Evolutionary conservation across 2,113 vertebrate genomes (phyloP).

Genomic region (Puma concolor): DNA sequence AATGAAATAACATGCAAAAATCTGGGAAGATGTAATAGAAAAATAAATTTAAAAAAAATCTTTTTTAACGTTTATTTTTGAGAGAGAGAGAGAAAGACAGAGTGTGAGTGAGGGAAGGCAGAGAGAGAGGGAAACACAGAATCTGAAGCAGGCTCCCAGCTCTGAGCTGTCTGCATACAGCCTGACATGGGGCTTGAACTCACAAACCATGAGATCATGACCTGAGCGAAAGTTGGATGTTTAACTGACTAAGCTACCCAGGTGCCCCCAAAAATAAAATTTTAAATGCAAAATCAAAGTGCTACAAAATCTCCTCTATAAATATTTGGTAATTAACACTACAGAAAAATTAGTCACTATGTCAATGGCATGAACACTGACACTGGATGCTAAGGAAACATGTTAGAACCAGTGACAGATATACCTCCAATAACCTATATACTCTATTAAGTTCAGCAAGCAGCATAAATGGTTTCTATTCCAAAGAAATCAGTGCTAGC

Average conservation of each 20-base stretch:
- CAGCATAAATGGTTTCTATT: background rate
- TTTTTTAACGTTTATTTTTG: too few species aligned
- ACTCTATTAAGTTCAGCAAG: background rate
- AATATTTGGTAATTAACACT: conserved; percentile 39
- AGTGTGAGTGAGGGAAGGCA: too few species aligned
- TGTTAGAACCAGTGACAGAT: background rate
- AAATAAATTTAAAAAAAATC: too few species aligned
- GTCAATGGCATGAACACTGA: background rate
- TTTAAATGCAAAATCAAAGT: conserved; percentile 41
- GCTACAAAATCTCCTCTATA: conserved; percentile 14
- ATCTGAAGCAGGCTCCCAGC: too few species aligned
- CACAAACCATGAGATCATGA: too few species aligned
- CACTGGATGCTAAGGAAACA: background rate
- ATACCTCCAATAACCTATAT: background rate
- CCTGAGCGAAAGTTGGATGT: too few species aligned
- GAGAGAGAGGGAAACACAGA: too few species aligned
- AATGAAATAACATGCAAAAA: conserved; percentile 26
- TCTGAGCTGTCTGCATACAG: too few species aligned
- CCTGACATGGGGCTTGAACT: too few species aligned
- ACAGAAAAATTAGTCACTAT: background rate
- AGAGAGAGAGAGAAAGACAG: too few species aligned
- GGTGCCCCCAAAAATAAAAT: background rate
- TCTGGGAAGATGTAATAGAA: background rate
- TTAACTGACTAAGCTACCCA: too few species aligned
- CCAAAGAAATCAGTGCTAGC: background rate